A percentile compares a stretch with the other conserved stretches of the same genome.
Evolutionary conservation across 2,113 vertebrate genomes (phyloP).

Genomic region (Nannospalax galili): DNA sequence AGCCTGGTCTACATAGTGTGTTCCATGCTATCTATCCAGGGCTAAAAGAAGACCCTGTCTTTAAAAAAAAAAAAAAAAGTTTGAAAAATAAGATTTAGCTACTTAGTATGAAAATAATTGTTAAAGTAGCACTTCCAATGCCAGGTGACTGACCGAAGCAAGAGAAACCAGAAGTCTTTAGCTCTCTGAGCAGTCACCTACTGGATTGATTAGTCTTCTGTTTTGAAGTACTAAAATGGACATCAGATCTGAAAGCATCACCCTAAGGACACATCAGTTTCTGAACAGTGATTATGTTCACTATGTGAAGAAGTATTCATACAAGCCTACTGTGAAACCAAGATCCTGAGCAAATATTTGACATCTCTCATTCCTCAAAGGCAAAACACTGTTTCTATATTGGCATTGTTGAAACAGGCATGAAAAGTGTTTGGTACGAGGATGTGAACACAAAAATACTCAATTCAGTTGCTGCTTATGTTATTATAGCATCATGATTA

Average conservation of each 20-base stretch:
- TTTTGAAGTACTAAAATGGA: neutral
- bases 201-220: neutral
- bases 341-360: neutral
- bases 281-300: neutral
- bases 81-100: neutral
- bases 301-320: neutral
- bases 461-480: neutral
- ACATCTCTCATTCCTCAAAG: neutral
- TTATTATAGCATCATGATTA: neutral
- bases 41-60: too few relatives aligned
- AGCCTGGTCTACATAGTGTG: too few relatives aligned
- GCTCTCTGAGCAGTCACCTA: neutral
- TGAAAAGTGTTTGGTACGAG: neutral
- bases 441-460: neutral
- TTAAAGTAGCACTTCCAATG: neutral
- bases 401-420: neutral
- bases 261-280: neutral
- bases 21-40: too few relatives aligned
- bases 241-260: neutral
- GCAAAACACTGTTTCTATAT: neutral
- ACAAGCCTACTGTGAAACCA: neutral
- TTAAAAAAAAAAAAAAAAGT: too few relatives aligned
- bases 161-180: neutral
- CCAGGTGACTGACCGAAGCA: neutral
- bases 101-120: neutral